These are phyloP conservation scores for Ctenosaura bakeri DNA, from an alignment of 2,797 vertebrate genomes.

Conservation along the genomic window DNA sequence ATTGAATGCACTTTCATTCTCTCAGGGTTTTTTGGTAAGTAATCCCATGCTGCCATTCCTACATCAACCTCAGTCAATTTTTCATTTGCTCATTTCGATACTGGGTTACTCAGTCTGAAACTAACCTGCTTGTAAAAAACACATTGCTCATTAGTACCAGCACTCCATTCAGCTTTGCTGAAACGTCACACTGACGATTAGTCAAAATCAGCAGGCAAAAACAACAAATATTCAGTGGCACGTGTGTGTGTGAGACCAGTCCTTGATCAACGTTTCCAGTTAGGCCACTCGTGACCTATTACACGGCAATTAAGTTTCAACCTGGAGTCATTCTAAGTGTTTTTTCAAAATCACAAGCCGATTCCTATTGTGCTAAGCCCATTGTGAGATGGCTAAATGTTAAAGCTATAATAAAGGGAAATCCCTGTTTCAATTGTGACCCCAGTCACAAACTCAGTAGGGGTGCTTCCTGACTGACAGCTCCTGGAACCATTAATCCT, in stretches of 20 bases:
- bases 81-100: neutral
- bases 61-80: neutral
- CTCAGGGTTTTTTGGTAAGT: neutral
- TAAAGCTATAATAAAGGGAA: neutral
- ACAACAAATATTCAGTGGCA: neutral
- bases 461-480: neutral
- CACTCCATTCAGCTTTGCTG: neutral
- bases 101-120: neutral
- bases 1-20: neutral
- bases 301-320: neutral
- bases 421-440: neutral
- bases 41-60: neutral
- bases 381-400: neutral
- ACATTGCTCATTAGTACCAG: neutral
- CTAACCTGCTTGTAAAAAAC: neutral
- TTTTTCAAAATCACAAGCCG: neutral
- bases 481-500: neutral
- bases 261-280: slow-evolving; percentile 10
- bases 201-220: neutral
- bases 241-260: neutral
- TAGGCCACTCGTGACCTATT: slow-evolving; percentile 22
- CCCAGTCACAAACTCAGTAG: neutral
- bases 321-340: neutral
- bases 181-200: neutral
- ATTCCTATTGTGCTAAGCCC: neutral